Conservation (phyloP, 1,140 invertebrate species). For the Mya arenaria region DNA sequence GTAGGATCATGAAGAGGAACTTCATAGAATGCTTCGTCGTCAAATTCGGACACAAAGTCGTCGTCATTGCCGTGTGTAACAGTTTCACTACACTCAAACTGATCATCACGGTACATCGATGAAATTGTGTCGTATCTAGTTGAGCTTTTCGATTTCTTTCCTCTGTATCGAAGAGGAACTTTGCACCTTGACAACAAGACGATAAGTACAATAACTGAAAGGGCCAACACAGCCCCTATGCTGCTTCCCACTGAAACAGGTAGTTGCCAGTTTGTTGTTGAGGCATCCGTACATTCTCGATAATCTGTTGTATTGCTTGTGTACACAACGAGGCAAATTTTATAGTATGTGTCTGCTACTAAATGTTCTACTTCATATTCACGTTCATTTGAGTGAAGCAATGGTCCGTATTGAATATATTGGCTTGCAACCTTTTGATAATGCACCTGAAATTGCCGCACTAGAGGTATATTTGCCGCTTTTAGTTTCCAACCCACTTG, state of each 20-base stretch:
- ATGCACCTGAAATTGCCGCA: slow-evolving; percentile 66
- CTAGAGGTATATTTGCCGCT: slow-evolving; percentile 31
- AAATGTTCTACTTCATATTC: slow-evolving; percentile 72
- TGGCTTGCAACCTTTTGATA: slow-evolving; percentile 72
- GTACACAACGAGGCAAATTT: slow-evolving; percentile 75
- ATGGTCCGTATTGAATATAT: slow-evolving; percentile 72
- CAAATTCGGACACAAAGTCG: slow-evolving; percentile 60
- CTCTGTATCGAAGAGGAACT: slow-evolving; percentile 57
- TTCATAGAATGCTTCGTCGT: slow-evolving; percentile 50
- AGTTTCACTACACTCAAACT: slow-evolving; percentile 74
- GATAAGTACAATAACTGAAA: slow-evolving; percentile 76
- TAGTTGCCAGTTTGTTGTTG: slow-evolving; percentile 75
- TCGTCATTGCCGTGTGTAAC: slow-evolving; percentile 71
- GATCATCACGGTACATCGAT: slow-evolving; percentile 70
- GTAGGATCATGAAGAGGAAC: background rate
- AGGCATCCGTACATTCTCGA: slow-evolving; percentile 73
- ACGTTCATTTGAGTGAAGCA: slow-evolving; percentile 52
- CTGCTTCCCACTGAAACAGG: slow-evolving; percentile 79
- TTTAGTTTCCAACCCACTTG: slow-evolving; percentile 65
- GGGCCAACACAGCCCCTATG: slow-evolving; percentile 75
- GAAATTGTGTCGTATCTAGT: slow-evolving; percentile 76
- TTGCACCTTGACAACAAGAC: slow-evolving; percentile 74
- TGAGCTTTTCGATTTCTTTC: slow-evolving; percentile 62
- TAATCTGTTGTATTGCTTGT: slow-evolving; percentile 64
- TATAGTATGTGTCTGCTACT: slow-evolving; percentile 77